Conservation (phyloP, 1,140 invertebrate species). For the Drosophila busckii region DNA sequence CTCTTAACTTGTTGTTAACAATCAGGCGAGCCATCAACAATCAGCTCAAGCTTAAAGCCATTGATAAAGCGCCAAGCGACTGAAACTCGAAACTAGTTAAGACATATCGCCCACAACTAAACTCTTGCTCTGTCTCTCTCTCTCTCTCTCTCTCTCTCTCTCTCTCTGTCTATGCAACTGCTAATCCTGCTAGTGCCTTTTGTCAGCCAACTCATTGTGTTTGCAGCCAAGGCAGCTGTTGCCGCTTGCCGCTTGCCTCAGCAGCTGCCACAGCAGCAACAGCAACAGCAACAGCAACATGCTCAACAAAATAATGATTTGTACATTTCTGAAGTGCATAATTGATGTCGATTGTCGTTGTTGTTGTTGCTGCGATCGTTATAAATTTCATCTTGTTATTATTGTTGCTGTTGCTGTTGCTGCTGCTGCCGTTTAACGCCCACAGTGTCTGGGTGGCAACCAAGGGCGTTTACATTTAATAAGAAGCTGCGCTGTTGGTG, state of each 20-base stretch:
- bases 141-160: background rate
- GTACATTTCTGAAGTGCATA: constrained; percentile 60
- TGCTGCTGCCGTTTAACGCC: constrained; percentile 16
- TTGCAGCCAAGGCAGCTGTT: constrained; percentile 18
- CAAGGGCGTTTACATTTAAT: constrained; percentile 3
- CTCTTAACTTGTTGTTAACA: constrained; percentile 8
- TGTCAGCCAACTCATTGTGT: too few relatives aligned
- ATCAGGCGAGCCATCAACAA: constrained; percentile 22
- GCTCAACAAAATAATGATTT: constrained; percentile 48
- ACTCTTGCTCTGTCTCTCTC: background rate
- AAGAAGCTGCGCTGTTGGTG: constrained; percentile 10
- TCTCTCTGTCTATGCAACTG: constrained; percentile 10
- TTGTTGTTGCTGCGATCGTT: constrained; percentile 26
- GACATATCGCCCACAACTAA: constrained; percentile 13
- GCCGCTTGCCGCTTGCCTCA: constrained; percentile 11
- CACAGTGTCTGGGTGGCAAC: constrained; percentile 4
- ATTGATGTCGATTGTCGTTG: constrained; percentile 48
- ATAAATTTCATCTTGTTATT: constrained; percentile 5
- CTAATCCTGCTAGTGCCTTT: constrained; percentile 22
- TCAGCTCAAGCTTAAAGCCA: constrained; percentile 12
- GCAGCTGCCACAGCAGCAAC: constrained; percentile 2
- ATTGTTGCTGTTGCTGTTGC: constrained; percentile 1
- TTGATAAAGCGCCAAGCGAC: too few relatives aligned
- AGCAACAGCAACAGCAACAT: background rate
- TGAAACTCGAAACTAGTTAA: too few relatives aligned